A percentile compares a stretch with the other conserved stretches of the same genome.
Evolutionary conservation across 2,797 vertebrate species (phyloP).

Genomic region (Argya squamiceps): DNA sequence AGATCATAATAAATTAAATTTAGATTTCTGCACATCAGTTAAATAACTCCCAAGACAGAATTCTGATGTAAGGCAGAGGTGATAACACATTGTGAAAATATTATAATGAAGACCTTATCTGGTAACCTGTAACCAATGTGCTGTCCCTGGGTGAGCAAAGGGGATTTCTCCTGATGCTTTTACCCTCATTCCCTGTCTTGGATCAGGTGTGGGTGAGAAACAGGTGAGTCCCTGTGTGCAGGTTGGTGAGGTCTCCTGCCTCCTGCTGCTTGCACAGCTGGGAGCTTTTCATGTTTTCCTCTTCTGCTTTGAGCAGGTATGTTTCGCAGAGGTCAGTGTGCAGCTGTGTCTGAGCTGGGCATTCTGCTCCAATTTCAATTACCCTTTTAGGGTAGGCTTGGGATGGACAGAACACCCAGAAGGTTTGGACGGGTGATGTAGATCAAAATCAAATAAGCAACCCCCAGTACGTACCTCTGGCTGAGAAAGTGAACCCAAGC

Average conservation of each 20-base stretch:
- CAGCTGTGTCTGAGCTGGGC: background rate
- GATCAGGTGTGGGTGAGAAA: background rate
- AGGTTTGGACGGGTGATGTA: background rate
- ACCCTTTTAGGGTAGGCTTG: background rate
- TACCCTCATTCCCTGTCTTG: background rate
- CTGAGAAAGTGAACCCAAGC: background rate
- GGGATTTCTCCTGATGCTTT: background rate
- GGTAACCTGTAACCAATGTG: conserved; percentile 71
- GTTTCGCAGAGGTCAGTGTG: background rate
- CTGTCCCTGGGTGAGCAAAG: conserved; percentile 35
- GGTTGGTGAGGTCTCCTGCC: background rate
- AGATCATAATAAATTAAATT: conserved; percentile 83
- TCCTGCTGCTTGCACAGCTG: background rate
- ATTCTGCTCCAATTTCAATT: background rate
- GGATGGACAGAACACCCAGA: background rate
- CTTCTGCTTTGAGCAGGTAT: background rate
- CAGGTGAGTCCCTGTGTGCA: background rate
- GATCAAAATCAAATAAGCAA: background rate
- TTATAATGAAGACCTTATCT: conserved; percentile 75
- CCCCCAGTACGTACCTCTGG: accelerated
- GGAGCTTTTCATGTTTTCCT: background rate
- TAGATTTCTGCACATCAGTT: conserved; percentile 80
- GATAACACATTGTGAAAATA: conserved; percentile 71
- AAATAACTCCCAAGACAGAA: conserved; percentile 79
- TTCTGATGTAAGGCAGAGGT: conserved; percentile 68